These are phyloP conservation scores for Rutpela maculata DNA, from an alignment of 2,888 invertebrate species.

Conservation along the genomic window DNA sequence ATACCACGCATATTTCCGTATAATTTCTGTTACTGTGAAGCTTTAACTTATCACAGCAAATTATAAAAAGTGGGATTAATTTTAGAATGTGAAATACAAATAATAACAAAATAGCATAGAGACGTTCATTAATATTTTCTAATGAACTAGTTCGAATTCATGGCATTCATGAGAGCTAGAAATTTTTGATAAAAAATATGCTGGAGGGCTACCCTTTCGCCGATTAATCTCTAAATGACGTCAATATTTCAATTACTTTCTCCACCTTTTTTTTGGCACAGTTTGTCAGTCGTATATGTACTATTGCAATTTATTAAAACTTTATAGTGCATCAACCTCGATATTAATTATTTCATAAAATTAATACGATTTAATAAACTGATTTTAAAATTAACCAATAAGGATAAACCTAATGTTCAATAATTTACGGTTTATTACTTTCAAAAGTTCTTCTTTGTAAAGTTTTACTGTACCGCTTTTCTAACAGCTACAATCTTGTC, in stretches of 20 bases:
- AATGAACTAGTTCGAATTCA: not conserved
- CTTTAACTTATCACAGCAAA: not conserved
- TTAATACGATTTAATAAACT: no score
- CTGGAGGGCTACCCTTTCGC: constrained; percentile 16
- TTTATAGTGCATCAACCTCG: not conserved
- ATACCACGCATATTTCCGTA: not conserved
- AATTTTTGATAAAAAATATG: constrained; percentile 7
- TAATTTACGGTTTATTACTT: no score
- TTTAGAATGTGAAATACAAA: constrained; percentile 1
- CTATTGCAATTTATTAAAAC: not conserved
- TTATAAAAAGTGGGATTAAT: not conserved
- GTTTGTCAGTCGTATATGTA: not conserved
- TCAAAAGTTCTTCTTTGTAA: no score
- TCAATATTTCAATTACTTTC: constrained; percentile 8
- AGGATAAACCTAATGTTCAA: no score
- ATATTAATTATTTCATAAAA: no score
- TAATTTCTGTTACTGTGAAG: not conserved
- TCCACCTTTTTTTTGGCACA: not conserved
- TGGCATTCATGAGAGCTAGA: not conserved
- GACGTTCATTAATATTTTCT: not conserved
- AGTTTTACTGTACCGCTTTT: no score
- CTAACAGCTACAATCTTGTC: no score
- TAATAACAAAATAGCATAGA: not conserved
- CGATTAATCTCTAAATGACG: not conserved
- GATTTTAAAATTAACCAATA: no score